A percentile compares a stretch with the other conserved stretches of the same genome.
These are phyloP conservation scores for Hoplias malabaricus DNA, from an alignment of 2,113 vertebrate species.

Conservation along the genomic window DNA sequence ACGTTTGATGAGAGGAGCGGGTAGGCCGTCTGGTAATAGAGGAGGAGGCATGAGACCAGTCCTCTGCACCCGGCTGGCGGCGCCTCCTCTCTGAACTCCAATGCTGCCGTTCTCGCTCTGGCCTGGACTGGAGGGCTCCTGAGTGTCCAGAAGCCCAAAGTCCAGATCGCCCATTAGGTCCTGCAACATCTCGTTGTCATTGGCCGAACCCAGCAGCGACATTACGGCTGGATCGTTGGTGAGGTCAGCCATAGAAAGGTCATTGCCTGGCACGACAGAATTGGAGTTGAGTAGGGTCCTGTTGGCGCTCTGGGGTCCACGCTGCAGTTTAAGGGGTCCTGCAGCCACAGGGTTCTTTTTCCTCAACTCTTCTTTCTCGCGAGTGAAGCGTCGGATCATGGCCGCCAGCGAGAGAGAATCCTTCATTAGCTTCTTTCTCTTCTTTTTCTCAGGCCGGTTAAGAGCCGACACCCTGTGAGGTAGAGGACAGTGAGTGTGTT, in stretches of 20 bases:
- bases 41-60: slow-evolving; percentile 66
- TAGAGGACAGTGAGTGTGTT: neutral
- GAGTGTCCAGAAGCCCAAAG: slow-evolving; percentile 90
- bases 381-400: slow-evolving; percentile 93
- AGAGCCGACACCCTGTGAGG: slow-evolving; percentile 83
- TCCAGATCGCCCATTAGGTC: slow-evolving; percentile 94
- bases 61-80: slow-evolving; percentile 67
- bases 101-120: slow-evolving; percentile 85
- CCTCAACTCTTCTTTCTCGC: slow-evolving; percentile 92
- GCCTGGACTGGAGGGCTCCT: slow-evolving; percentile 81
- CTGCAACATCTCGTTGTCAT: slow-evolving; percentile 89
- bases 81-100: slow-evolving; percentile 54
- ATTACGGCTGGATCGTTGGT: slow-evolving; percentile 83
- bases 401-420: slow-evolving; percentile 89
- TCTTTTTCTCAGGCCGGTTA: slow-evolving; percentile 96
- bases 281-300: slow-evolving; percentile 65
- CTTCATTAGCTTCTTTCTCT: slow-evolving; percentile 93
- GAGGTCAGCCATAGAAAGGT: slow-evolving; percentile 68
- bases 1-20: slow-evolving; percentile 84
- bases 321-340: slow-evolving; percentile 25
- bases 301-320: slow-evolving; percentile 48
- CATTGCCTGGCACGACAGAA: slow-evolving; percentile 65
- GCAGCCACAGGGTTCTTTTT: slow-evolving; percentile 73
- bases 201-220: slow-evolving; percentile 89
- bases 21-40: slow-evolving; percentile 85